Base-by-base conservation (phyloP, 1,140 invertebrate genomes). In the Babylonia areolata region DNA sequence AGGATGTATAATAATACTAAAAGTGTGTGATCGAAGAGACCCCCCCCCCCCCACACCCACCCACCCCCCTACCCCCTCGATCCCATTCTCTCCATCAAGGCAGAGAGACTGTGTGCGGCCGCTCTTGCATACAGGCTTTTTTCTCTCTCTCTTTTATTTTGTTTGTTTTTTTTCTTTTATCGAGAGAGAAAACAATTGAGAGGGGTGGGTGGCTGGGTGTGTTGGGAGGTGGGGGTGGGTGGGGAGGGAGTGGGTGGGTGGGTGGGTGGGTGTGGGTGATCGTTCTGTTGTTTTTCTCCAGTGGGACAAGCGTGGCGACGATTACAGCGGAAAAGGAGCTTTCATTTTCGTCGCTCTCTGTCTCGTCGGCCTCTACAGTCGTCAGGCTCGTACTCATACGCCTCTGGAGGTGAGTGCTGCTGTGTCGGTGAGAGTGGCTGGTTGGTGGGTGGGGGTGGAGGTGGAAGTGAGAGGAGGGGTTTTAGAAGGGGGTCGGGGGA, bases 321-420 rank as follows among this genome's bases (percentile, higher is more conserved):
- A 17, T 28, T 82, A 17, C 81, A 82, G 81, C 54, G 54, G 33
- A 82, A 82, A 54, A 82, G 46, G 64, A 58, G 81, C 12, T 82
- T 84, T 71, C 82, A 84, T 37, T 84, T 84, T 51, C 82, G 69
- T 15, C 82, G 82, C 23, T 84, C 82, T 35, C 42, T 84, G 23
- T 84, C 82, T 73, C 64, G 69, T 12, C 40, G 82, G 9, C 73
- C 69, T 23, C 82, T 75, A 15, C 69, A 84, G 17, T 84, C 64
- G 1, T 84, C 82, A 9, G 71, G 39, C 5, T 84, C 73, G 3
- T 84, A 84, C n/a, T 84, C 64, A 0, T 84, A 84, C 40, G 39
- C 42, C 3, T 84, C 64, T 23, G 64, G 64, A 64, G 64, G 73
- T 73, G 20, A 75, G 82, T 84, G 3, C 15, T 78, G 28, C 3